Base-by-base conservation (phyloP, 2,113 vertebrate species). In the Pimephales promelas region DNA sequence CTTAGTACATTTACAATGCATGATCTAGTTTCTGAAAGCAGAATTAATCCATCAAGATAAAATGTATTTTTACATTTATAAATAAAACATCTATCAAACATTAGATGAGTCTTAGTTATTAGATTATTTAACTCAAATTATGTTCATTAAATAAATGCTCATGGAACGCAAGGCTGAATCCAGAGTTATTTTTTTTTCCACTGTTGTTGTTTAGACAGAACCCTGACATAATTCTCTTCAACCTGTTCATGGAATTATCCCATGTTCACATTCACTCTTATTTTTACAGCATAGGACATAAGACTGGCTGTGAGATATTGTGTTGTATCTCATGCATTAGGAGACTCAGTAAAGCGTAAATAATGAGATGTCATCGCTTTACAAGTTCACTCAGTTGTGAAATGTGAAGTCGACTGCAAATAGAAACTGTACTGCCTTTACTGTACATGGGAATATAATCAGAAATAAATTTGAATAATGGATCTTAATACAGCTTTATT, bases 21-120 rank as follows among this genome's bases (percentile, higher is more conserved):
- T 59, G 52, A 36, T 4, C 14, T 40, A 79, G n/a, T 45, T 79
- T 18, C 10, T 59, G 56, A 43, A 3, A 26, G 56, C 36, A 43
- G 36, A 18, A 78, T 43, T 59, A 77, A 24, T 24, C 2, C 34
- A 10, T 40, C 57, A 28, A n/a, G 16, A 40, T 40, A 40, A 68
- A 40, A 68, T 8, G 22, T 68, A 62, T 73, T 62, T 79, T 74
- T 52, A 28, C 47, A n/a, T n/a, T n/a, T n/a, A n/a, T n/a, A n/a
- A n/a, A 77, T 59, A 40, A 56, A 79, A 47, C 43, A 9, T 52
- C 16, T 24, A 24, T 36, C 52, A 77, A 40, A 18, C 6, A 40
- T 79, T 47, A 61, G 40, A 47, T 36, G 1, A 36, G 20, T 36
- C 74, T 78, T 22, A 47, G n/a, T 45, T 10, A 4, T 36, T 76